Evolutionary conservation across 2,113 vertebrate genomes (phyloP).

Genomic region (Cygnus atratus): DNA sequence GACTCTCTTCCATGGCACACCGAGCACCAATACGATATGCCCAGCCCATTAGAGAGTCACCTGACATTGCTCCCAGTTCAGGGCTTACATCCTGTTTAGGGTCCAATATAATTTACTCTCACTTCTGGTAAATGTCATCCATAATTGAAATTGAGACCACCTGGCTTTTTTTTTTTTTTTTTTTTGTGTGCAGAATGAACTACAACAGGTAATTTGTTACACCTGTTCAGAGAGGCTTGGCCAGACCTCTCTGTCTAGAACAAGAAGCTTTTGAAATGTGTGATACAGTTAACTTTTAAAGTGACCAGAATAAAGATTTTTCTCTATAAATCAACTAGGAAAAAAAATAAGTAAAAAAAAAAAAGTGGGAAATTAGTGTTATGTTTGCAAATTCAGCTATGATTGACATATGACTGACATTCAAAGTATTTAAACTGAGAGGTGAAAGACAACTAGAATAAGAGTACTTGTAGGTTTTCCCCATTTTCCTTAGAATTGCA

Average conservation of each 20-base stretch:
- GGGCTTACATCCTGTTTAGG: neutral
- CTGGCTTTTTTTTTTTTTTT: neutral
- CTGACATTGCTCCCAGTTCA: neutral
- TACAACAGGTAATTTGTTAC: neutral
- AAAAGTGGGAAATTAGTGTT: neutral
- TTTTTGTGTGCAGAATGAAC: neutral
- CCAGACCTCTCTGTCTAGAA: neutral
- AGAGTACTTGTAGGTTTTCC: neutral
- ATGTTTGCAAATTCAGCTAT: neutral
- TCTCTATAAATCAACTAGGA: neutral
- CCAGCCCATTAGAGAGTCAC: neutral
- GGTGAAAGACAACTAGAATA: neutral
- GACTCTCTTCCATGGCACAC: neutral
- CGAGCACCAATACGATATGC: neutral
- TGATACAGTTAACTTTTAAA: neutral
- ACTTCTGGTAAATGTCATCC: neutral
- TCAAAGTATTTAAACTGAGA: neutral
- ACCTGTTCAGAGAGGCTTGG: neutral
- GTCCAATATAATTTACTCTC: neutral
- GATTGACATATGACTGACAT: rapidly evolving
- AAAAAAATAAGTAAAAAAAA: neutral
- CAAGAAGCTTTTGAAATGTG: neutral
- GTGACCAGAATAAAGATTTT: neutral
- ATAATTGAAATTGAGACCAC: neutral
- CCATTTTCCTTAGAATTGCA: neutral